Evolutionary conservation across 2,797 vertebrate species (phyloP), one percentile per base, ranked within the genome.

Genomic region (Spinus olivaceus): DNA sequence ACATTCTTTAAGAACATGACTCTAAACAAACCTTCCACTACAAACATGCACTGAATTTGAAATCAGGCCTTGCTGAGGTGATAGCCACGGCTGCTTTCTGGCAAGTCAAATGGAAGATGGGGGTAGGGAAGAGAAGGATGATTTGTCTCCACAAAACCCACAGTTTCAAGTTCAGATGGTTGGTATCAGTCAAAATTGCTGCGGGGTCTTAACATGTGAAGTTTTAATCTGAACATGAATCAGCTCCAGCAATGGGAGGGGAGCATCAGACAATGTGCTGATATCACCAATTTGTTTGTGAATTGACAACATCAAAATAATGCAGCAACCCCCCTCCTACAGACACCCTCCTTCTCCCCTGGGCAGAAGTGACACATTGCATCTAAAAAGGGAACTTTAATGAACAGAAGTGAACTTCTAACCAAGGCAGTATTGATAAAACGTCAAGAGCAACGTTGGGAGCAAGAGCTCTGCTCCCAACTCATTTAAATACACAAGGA

Each of bases 351-450:
- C 70, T 89, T 50, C 63, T 76, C 77, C 42, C 50, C 60, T 56
- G 77, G 81, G 53, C 5, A 2, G 19, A 91, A 83, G 51, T 59
- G 88, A 81, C 73, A 95, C 65, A 39, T 73, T 66, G 21, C 28
- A 14, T 56, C 27, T 49, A 46, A 46, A 94, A 92, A 81, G 32
- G 54, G 59, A 81, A 56, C 63, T 84, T 93, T 33, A 92, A 81
- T 76, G 91, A 96, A 94, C 63, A 96, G 70, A 83, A 79, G 54
- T 22, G 47, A 92, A 92, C 86, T 63, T 88, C 60, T 76, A 93
- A 88, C 2, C 10, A 86, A 88, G 32, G 54, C 77, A 81, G 19
- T 64, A 95, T 79, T 74, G 90, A 95, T 51, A 37, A 92, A 95
- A 57, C 1, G 51, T 84, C 90, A 86, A 51, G 46, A 10, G 27